Percentiles rank a stretch among this genome's conserved stretches.
Conservation (phyloP, 2,888 invertebrate genomes). For the Drosophila bunnanda region DNA sequence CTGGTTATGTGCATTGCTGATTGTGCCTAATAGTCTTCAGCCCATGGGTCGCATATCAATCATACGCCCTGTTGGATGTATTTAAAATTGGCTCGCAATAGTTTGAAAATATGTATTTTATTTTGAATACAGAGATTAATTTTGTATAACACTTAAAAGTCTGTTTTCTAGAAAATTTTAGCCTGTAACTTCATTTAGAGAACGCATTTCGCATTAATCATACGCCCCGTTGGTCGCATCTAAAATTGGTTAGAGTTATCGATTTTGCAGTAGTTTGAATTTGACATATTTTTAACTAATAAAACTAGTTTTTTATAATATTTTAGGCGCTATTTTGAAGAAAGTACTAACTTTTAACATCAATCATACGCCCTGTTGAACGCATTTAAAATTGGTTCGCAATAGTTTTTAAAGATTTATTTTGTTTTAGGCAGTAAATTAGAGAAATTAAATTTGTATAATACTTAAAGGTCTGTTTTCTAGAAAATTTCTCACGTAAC, state of each 20-base stretch:
- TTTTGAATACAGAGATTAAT: not conserved
- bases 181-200: no score
- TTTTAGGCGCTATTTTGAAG: not conserved
- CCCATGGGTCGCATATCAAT: slow-evolving; percentile 55
- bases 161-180: not conserved
- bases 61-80: slow-evolving; percentile 63
- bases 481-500: not conserved
- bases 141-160: not conserved
- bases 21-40: slow-evolving; percentile 32
- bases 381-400: no score
- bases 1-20: slow-evolving; percentile 71
- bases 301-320: not conserved
- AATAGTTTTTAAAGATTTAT: no score
- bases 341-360: not conserved
- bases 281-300: no score
- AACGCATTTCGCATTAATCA: no score
- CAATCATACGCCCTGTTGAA: no score
- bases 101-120: no score
- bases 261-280: not conserved
- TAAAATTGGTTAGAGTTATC: slow-evolving; percentile 20
- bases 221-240: no score
- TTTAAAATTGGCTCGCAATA: no score
- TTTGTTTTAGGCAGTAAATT: not conserved
- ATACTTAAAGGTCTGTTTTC: not conserved
- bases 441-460: not conserved